Evolutionary conservation across 2,888 invertebrate species (phyloP).

Genomic region (Trissoscelio sp.): DNA sequence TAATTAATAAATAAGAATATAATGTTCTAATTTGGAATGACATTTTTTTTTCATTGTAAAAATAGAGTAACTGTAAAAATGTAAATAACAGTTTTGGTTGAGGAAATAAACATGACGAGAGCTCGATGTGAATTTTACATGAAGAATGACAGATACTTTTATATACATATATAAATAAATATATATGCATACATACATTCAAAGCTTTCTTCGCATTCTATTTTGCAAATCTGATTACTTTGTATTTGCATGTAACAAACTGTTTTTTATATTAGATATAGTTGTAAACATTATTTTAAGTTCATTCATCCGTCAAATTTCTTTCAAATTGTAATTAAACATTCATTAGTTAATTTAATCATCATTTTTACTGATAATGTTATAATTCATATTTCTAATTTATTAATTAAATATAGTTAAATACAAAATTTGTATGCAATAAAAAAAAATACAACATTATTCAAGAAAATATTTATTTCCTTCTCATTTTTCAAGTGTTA

Average conservation of each 20-base stretch:
- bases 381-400: no score
- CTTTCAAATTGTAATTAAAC: no score
- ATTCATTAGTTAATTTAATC: no score
- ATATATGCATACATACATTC: slow-evolving; percentile 35
- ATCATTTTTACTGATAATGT: no score
- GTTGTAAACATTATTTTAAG: background rate
- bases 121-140: slow-evolving; percentile 58
- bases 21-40: slow-evolving; percentile 8
- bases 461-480: slow-evolving; percentile 17
- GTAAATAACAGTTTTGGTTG: slow-evolving; percentile 52
- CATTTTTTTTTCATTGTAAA: slow-evolving; percentile 35
- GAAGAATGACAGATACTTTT: slow-evolving; percentile 50
- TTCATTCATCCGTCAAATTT: no score
- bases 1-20: background rate
- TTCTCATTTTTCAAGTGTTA: slow-evolving; percentile 15
- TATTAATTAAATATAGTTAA: no score
- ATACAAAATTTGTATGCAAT: no score
- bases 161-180: slow-evolving; percentile 50
- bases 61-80: slow-evolving; percentile 44
- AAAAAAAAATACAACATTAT: slow-evolving; percentile 1
- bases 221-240: slow-evolving; percentile 12
- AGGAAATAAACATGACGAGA: slow-evolving; percentile 29
- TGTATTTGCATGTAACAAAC: slow-evolving; percentile 26
- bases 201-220: slow-evolving; percentile 20
- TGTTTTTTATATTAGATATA: background rate